Evolutionary conservation across 2,113 vertebrate genomes (phyloP).

Genomic region (Zosterops japonicus): DNA sequence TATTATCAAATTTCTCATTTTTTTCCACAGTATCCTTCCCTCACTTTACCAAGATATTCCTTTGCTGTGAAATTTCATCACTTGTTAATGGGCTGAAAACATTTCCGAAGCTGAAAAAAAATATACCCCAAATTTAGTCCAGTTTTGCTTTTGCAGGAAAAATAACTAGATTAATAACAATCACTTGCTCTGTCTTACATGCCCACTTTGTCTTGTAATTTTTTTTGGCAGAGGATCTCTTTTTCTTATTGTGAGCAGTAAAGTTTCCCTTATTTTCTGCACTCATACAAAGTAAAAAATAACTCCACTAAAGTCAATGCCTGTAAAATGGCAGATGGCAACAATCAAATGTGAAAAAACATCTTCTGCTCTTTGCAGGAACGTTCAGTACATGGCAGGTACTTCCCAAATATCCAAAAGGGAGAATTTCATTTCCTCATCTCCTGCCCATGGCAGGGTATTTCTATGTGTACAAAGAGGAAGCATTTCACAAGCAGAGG

Average conservation of each 20-base stretch:
- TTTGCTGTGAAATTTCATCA: not conserved
- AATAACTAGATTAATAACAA: not conserved
- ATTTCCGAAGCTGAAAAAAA: not conserved
- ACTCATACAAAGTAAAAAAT: not conserved
- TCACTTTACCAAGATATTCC: not conserved
- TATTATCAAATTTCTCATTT: not conserved
- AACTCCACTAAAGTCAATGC: not conserved
- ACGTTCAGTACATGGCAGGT: fast-evolving
- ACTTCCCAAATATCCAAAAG: not conserved
- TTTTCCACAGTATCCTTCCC: not conserved
- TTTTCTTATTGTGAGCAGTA: not conserved
- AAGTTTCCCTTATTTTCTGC: not conserved
- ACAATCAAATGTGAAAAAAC: not conserved
- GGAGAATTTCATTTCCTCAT: not conserved
- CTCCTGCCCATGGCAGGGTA: not conserved
- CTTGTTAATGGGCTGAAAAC: not conserved
- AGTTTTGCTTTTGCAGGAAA: not conserved
- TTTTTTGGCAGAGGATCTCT: not conserved
- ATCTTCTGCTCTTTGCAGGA: not conserved
- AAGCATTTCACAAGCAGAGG: not conserved
- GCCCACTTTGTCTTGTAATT: not conserved
- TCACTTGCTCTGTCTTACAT: not conserved
- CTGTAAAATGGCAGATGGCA: not conserved
- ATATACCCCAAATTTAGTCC: not conserved
- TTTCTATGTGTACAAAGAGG: not conserved